These are phyloP conservation scores for Rhabdomys dilectus DNA, from an alignment of 2,113 vertebrate genomes.

Conservation along the genomic window DNA sequence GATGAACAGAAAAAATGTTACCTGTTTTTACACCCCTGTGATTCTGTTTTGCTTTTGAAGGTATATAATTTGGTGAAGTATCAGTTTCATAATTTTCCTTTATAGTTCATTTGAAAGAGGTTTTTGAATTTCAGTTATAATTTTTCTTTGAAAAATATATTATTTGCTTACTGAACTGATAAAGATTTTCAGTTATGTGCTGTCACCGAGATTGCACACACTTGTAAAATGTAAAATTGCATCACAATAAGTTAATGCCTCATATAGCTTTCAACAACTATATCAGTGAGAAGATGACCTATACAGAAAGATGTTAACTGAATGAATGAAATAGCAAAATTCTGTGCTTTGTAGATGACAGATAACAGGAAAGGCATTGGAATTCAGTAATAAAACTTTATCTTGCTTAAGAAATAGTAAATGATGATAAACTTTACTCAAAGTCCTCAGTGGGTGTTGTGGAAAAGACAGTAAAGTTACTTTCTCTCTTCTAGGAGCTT, in stretches of 20 bases:
- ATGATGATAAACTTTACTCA: background rate
- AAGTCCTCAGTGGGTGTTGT: background rate
- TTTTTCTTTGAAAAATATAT: constrained; percentile 42
- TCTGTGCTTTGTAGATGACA: constrained; percentile 28
- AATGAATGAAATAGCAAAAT: constrained; percentile 38
- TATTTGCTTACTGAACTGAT: constrained; percentile 38
- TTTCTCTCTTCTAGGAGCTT: background rate
- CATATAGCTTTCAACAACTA: constrained; percentile 72
- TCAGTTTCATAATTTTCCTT: constrained; percentile 57
- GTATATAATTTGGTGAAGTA: constrained; percentile 23
- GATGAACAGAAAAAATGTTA: constrained; percentile 44
- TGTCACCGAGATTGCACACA: constrained; percentile 19
- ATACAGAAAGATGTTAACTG: background rate
- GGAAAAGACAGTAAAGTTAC: background rate
- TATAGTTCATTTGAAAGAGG: background rate
- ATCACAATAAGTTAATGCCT: constrained; percentile 63
- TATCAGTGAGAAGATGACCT: constrained; percentile 27
- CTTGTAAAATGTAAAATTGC: constrained; percentile 38
- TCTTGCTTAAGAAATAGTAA: constrained; percentile 49
- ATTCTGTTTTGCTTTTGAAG: constrained; percentile 61
- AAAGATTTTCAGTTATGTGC: constrained; percentile 40
- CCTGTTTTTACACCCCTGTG: background rate
- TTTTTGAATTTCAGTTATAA: constrained; percentile 41
- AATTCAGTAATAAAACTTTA: constrained; percentile 12
- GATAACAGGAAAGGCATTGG: background rate